Evolutionary conservation across 2,113 vertebrate genomes (phyloP).

Genomic region (Isichthys henryi): DNA sequence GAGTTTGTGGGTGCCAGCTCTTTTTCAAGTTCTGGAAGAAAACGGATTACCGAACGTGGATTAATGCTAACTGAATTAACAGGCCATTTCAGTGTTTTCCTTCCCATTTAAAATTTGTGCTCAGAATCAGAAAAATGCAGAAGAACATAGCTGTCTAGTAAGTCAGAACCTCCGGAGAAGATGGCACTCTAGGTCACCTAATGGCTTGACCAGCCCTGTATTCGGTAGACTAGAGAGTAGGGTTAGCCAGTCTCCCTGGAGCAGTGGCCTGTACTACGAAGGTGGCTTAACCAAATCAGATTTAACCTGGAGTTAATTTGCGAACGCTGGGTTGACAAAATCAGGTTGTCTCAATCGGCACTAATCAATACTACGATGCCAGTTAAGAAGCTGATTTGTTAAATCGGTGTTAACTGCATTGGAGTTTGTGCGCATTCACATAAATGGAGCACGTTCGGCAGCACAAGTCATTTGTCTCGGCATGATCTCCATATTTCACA

Average conservation of each 20-base stretch:
- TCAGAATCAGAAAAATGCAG: not conserved
- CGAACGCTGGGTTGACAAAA: no score
- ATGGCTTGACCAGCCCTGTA: not conserved
- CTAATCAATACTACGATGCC: no score
- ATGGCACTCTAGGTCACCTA: not conserved
- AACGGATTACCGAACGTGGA: not conserved
- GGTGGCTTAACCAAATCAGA: no score
- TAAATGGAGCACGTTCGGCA: no score
- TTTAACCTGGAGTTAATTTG: no score
- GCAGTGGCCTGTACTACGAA: no score
- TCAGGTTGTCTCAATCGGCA: no score
- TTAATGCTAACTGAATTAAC: not conserved
- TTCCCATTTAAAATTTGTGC: not conserved
- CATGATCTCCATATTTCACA: no score
- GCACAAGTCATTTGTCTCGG: no score
- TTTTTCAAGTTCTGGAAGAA: conserved; percentile 84
- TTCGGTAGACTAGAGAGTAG: not conserved
- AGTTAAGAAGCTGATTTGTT: no score
- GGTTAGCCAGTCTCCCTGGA: not conserved
- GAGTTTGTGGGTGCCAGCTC: conserved; percentile 97
- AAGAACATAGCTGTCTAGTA: not conserved
- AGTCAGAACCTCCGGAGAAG: not conserved
- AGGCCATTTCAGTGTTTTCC: not conserved
- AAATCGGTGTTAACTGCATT: no score
- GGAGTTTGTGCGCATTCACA: no score